Conservation (phyloP, 2,113 vertebrate species). For the Pterocles orientalis region DNA sequence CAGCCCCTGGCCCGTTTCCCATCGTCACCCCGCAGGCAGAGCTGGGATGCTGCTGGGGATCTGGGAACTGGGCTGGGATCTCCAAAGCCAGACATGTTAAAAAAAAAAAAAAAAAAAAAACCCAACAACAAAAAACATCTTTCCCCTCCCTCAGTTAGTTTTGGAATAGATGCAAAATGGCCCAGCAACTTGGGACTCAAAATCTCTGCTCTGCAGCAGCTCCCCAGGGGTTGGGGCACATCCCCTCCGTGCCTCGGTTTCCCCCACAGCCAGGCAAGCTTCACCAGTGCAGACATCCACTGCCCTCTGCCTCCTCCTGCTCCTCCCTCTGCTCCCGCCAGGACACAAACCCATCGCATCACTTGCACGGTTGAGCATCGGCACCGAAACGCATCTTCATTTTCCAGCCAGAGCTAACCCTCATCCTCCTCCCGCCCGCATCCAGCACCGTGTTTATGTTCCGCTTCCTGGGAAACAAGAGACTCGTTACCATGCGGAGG, state of each 20-base stretch:
- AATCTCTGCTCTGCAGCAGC: neutral
- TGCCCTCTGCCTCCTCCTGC: neutral
- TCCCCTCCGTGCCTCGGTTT: neutral
- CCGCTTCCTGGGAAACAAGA: conserved; percentile 71
- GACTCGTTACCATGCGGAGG: conserved; percentile 76
- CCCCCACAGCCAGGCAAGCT: neutral
- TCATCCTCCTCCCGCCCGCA: neutral
- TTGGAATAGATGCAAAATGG: neutral
- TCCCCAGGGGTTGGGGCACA: neutral
- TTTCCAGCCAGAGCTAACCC: neutral
- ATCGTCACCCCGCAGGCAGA: neutral
- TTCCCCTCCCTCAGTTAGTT: neutral
- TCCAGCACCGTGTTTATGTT: conserved; percentile 29
- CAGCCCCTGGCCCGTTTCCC: neutral
- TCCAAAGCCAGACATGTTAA: neutral
- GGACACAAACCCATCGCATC: neutral
- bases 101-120: neutral
- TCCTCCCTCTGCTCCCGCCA: neutral
- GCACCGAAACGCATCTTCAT: neutral
- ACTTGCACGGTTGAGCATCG: neutral
- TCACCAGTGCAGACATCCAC: neutral
- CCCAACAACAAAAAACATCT: neutral
- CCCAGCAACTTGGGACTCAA: neutral
- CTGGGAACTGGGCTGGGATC: neutral
- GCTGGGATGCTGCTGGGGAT: neutral